A percentile compares a stretch with the other conserved stretches of the same genome.
Conservation (phyloP, 2,113 vertebrate species). For the Phyllostomus discolor region DNA sequence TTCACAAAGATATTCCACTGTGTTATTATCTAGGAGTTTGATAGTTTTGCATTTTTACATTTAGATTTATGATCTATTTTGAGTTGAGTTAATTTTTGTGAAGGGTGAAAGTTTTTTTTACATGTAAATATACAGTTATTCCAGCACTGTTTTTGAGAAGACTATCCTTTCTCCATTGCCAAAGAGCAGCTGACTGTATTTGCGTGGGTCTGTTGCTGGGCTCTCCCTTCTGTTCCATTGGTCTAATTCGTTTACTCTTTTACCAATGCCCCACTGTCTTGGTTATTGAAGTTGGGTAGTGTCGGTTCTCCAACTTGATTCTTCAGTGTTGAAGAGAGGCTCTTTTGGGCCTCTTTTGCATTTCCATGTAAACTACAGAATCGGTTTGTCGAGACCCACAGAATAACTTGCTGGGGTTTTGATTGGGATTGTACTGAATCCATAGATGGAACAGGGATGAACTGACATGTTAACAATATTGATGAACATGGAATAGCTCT, state of each 20-base stretch:
- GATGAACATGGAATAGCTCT: not conserved
- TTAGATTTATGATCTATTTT: not conserved
- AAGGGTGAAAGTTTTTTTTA: not conserved
- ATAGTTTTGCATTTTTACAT: not conserved
- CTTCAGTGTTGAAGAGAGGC: not conserved
- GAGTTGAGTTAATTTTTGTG: constrained; percentile 9
- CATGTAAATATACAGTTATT: not conserved
- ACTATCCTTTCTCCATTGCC: not conserved
- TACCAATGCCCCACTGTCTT: not conserved
- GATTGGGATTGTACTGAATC: not conserved
- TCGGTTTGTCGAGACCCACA: not conserved
- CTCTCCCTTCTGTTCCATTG: not conserved
- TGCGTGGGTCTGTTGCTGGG: not conserved
- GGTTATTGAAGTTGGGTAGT: not conserved
- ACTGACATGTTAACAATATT: not conserved
- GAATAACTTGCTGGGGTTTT: not conserved
- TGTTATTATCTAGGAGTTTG: not conserved
- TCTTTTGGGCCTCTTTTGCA: not conserved
- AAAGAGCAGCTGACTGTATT: not conserved
- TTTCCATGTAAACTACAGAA: not conserved
- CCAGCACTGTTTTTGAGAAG: not conserved
- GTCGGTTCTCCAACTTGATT: not conserved
- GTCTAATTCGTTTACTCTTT: not conserved
- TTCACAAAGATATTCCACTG: not conserved
- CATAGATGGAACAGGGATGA: not conserved